Conservation (phyloP, 2,888 invertebrate species). For the Diadegma fenestrale region DNA sequence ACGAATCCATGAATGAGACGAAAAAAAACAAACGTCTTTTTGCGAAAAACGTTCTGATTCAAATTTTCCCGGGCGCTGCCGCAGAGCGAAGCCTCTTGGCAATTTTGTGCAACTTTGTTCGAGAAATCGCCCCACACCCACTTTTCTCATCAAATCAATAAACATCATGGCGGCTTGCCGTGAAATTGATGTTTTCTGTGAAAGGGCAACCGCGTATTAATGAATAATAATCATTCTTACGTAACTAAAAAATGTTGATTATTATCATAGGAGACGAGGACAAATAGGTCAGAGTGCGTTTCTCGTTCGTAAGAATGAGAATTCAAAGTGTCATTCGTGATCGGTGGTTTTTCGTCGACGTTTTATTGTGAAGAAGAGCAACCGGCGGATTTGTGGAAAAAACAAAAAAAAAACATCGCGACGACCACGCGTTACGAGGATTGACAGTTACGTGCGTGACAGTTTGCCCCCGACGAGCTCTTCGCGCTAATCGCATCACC, state of each 20-base stretch:
- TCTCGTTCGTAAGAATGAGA: slow-evolving; percentile 32
- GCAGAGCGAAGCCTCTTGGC: neutral
- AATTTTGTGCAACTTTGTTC: neutral
- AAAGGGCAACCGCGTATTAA: slow-evolving; percentile 44
- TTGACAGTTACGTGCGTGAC: slow-evolving; percentile 62
- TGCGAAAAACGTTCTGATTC: neutral
- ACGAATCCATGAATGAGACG: too few species aligned
- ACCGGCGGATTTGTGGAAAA: slow-evolving; percentile 13
- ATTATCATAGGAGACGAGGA: slow-evolving; percentile 1
- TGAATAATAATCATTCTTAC: slow-evolving; percentile 65
- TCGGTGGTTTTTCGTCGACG: slow-evolving; percentile 17
- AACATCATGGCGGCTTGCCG: slow-evolving; percentile 59
- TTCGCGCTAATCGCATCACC: slow-evolving; percentile 73
- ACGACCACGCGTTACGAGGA: slow-evolving; percentile 48
- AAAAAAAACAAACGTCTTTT: neutral
- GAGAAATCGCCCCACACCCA: neutral
- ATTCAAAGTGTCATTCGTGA: neutral
- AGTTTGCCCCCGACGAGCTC: slow-evolving; percentile 31
- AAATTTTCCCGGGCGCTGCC: neutral
- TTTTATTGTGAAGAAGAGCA: slow-evolving; percentile 25
- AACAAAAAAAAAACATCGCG: slow-evolving; percentile 11
- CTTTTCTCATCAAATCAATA: slow-evolving; percentile 51
- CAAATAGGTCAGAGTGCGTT: slow-evolving; percentile 3
- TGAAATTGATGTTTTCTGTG: slow-evolving; percentile 46
- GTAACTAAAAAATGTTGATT: slow-evolving; percentile 58